Evolutionary conservation across 1,140 invertebrate genomes (phyloP).

Genomic region (Globodera rostochiensis): DNA sequence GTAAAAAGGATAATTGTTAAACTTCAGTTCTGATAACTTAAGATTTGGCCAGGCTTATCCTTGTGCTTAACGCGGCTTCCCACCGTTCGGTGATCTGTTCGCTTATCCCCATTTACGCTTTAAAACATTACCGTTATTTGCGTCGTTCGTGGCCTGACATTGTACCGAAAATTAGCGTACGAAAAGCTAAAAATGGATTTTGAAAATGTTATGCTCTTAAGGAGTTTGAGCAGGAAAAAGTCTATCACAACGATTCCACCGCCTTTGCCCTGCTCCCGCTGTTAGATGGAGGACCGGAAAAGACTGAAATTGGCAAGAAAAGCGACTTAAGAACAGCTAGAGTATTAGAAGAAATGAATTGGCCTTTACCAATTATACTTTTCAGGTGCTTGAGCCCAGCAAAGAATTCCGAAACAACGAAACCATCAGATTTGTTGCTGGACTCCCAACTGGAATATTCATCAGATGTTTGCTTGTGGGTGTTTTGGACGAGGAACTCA

Average conservation of each 20-base stretch:
- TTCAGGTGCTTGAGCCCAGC: conserved; percentile 40
- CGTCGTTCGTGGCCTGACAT: conserved; percentile 52
- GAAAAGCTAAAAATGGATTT: conserved; percentile 29
- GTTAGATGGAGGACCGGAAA: background rate
- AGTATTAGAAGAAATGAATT: background rate
- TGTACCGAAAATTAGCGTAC: conserved; percentile 63
- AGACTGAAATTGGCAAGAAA: conserved; percentile 11
- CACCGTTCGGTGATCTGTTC: conserved; percentile 86
- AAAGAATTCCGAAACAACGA: conserved; percentile 38
- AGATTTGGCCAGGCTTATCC: conserved; percentile 86
- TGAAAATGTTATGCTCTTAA: conserved; percentile 16
- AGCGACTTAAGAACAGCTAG: background rate
- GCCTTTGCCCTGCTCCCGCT: background rate
- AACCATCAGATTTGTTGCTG: conserved; percentile 38
- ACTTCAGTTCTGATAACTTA: background rate
- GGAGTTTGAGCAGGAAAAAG: conserved; percentile 40
- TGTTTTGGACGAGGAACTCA: conserved; percentile 31
- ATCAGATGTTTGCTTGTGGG: conserved; percentile 36
- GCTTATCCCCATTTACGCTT: conserved; percentile 85
- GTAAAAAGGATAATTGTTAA: too few species aligned
- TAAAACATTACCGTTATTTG: conserved; percentile 76
- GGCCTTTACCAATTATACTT: background rate
- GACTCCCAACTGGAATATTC: conserved; percentile 38
- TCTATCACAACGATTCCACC: conserved; percentile 1
- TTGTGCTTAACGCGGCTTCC: conserved; percentile 90